Evolutionary conservation across 2,797 vertebrate species (phyloP).

Genomic region (Champsocephalus gunnari): DNA sequence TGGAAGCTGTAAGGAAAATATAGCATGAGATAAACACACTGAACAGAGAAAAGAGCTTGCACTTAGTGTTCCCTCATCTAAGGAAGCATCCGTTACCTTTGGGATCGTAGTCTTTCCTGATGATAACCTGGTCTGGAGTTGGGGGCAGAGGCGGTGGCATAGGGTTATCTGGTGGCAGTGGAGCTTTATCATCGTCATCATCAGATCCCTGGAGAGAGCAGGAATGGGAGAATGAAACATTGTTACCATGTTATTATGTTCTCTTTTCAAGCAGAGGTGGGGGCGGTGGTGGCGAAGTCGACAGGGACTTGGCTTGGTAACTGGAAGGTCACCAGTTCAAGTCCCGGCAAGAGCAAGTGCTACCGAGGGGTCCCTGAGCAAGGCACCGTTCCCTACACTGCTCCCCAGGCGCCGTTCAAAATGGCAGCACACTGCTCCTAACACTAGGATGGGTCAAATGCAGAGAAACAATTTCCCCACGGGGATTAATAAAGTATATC

Average conservation of each 20-base stretch:
- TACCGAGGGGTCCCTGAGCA: too few relatives aligned
- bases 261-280: not conserved
- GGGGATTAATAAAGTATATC: too few relatives aligned
- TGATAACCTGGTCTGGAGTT: slow-evolving; percentile 98
- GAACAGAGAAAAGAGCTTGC: not conserved
- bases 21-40: slow-evolving; percentile 6
- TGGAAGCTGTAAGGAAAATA: slow-evolving; percentile 86
- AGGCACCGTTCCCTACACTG: too few relatives aligned
- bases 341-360: too few relatives aligned
- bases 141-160: slow-evolving; percentile 98
- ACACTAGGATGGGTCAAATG: too few relatives aligned
- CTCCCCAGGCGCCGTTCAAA: too few relatives aligned
- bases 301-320: too few relatives aligned
- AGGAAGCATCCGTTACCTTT: slow-evolving; percentile 87
- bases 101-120: slow-evolving; percentile 97
- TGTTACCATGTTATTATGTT: not conserved
- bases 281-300: too few relatives aligned
- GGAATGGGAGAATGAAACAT: not conserved
- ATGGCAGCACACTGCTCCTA: too few relatives aligned
- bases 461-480: too few relatives aligned
- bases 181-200: slow-evolving; percentile 96
- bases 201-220: slow-evolving; percentile 91
- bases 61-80: not conserved
- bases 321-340: too few relatives aligned
- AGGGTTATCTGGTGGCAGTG: slow-evolving; percentile 94